phyloP scores from a whole-genome alignment of 2,797 vertebrate genomes.

The Lacerta bilineata region DNA sequence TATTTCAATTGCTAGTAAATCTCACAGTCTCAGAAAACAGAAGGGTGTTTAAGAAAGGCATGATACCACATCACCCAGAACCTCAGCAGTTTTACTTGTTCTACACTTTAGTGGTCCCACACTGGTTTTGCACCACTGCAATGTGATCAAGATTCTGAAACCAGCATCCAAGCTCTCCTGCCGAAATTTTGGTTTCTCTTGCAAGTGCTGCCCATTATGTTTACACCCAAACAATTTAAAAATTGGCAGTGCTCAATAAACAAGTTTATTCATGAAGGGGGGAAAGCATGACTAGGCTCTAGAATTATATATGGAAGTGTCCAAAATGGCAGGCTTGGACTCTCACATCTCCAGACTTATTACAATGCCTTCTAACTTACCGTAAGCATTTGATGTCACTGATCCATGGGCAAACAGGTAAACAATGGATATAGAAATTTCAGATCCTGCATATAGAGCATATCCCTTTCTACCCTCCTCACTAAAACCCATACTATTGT shows the following conservation, averaged over 20 bases:
- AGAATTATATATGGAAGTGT: neutral
- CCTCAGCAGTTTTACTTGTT: neutral
- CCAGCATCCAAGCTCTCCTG: neutral
- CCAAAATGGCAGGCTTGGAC: neutral
- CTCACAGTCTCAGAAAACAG: constrained; percentile 4
- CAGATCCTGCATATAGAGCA: too few relatives aligned
- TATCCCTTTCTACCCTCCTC: too few relatives aligned
- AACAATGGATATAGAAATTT: too few relatives aligned
- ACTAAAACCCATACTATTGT: too few relatives aligned
- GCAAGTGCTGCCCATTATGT: too few relatives aligned
- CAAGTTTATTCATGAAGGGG: neutral
- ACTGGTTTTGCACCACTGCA: neutral
- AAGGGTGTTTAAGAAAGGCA: neutral
- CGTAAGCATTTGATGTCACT: too few relatives aligned
- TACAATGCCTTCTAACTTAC: too few relatives aligned
- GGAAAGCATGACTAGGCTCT: neutral
- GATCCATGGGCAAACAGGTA: too few relatives aligned
- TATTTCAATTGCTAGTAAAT: constrained; percentile 35
- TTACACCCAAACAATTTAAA: too few relatives aligned
- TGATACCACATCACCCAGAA: constrained; percentile 12
- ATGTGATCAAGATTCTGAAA: neutral
- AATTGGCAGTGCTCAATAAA: too few relatives aligned
- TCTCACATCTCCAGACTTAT: neutral
- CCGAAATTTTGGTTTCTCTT: too few relatives aligned
- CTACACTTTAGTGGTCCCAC: neutral